Conservation (phyloP, 2,888 invertebrate species). For the Dromius quadrimaculatus region DNA sequence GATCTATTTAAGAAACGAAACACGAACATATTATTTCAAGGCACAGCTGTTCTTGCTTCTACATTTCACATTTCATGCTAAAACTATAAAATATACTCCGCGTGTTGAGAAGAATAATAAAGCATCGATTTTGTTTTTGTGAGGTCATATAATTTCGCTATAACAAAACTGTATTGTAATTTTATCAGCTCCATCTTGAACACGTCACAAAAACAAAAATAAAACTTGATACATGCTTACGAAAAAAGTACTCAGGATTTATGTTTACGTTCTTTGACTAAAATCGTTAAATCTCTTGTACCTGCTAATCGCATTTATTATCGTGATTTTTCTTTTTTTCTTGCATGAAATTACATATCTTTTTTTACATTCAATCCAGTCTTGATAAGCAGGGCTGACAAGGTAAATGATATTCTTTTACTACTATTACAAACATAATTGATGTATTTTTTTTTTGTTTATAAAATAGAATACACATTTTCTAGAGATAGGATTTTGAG, state of each 20-base stretch:
- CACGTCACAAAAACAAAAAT: conserved; percentile 23
- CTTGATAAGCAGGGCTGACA: too few species aligned
- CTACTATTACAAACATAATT: too few species aligned
- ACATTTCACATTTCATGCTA: neutral
- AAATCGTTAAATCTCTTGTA: neutral
- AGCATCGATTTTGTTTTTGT: conserved; percentile 26
- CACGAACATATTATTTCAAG: neutral
- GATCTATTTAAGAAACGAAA: conserved; percentile 5
- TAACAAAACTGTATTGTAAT: conserved; percentile 28
- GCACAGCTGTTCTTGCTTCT: conserved; percentile 3
- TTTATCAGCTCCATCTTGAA: conserved; percentile 12
- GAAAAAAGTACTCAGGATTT: neutral
- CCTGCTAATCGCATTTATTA: neutral
- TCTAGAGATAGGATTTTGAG: too few species aligned
- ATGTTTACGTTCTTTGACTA: neutral
- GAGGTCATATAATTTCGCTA: conserved; percentile 8
- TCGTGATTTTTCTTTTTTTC: neutral
- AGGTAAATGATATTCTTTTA: too few species aligned
- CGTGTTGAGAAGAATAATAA: conserved; percentile 21
- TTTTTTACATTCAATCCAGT: neutral
- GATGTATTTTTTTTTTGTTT: too few species aligned
- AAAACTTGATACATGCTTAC: neutral
- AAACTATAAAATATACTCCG: neutral
- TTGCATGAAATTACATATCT: neutral
- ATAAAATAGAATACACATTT: too few species aligned